These are phyloP conservation scores for Eulemur rufifrons DNA, from an alignment of 2,113 vertebrate genomes.

Conservation along the genomic window DNA sequence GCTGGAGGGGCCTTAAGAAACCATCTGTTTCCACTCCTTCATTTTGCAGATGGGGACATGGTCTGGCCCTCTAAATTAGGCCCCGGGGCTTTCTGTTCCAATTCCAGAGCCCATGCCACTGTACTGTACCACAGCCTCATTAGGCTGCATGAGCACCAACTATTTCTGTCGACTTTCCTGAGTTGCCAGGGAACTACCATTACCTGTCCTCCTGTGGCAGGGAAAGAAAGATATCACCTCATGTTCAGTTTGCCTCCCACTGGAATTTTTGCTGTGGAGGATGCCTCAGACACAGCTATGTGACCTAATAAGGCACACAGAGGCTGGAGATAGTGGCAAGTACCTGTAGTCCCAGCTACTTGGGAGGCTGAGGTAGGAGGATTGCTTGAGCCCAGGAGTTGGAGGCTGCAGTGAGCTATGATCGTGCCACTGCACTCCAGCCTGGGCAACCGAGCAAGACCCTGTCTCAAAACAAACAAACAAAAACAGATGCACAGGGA, in stretches of 20 bases:
- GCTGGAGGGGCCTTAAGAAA: background rate
- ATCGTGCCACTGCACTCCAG: background rate
- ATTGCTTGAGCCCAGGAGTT: background rate
- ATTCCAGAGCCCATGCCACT: background rate
- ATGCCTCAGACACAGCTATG: background rate
- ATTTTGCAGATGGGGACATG: background rate
- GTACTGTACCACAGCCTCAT: background rate
- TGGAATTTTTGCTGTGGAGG: background rate
- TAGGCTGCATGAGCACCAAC: background rate
- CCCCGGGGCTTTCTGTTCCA: background rate
- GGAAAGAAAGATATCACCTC: background rate
- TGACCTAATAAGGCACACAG: background rate
- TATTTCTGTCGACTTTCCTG: background rate
- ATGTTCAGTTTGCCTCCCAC: background rate
- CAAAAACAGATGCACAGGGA: no score
- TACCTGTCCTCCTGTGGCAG: no score
- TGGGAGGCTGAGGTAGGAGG: no score
- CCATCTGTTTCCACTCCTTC: background rate
- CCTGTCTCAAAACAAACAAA: background rate
- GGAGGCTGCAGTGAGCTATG: background rate
- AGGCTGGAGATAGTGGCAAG: background rate
- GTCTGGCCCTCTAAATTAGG: background rate
- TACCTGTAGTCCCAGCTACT: no score
- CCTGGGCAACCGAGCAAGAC: background rate
- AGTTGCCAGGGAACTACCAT: background rate